These are phyloP conservation scores for Pangasius larnaudii DNA, from an alignment of 2,797 vertebrate species.

Conservation along the genomic window DNA sequence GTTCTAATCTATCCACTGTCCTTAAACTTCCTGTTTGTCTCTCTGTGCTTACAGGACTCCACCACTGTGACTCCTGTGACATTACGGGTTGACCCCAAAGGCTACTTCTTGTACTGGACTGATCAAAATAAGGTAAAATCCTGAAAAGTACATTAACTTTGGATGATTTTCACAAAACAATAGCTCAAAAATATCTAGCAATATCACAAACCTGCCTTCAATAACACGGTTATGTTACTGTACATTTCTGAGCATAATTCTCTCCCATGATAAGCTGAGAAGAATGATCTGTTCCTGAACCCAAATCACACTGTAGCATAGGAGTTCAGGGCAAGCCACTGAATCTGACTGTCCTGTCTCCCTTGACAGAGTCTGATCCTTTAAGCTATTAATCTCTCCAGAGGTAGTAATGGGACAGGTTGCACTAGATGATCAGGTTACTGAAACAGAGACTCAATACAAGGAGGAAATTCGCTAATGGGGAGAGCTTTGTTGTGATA, in stretches of 20 bases:
- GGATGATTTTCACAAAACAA: neutral
- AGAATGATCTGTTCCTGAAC: neutral
- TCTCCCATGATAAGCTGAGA: neutral
- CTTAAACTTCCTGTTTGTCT: constrained; percentile 32
- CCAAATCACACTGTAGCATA: neutral
- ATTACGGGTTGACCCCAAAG: constrained; percentile 78
- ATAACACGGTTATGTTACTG: neutral
- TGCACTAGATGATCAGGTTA: constrained; percentile 29
- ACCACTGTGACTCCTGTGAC: constrained; percentile 78
- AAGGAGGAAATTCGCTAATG: constrained; percentile 21
- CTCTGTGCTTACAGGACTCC: constrained; percentile 70
- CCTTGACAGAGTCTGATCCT: constrained; percentile 1
- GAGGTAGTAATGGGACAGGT: neutral
- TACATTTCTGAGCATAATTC: neutral
- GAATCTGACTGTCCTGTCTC: constrained; percentile 7
- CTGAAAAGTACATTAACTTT: neutral
- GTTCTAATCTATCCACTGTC: constrained; percentile 46
- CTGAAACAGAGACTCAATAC: constrained; percentile 27
- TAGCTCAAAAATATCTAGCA: neutral
- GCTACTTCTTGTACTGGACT: constrained; percentile 82
- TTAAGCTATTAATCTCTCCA: constrained; percentile 20
- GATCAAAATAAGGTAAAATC: constrained; percentile 81
- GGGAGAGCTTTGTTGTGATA: constrained; percentile 26
- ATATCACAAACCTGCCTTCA: neutral
- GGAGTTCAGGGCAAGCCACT: neutral